Base-by-base conservation (phyloP, 2,797 vertebrate species). In the Alauda arvensis region DNA sequence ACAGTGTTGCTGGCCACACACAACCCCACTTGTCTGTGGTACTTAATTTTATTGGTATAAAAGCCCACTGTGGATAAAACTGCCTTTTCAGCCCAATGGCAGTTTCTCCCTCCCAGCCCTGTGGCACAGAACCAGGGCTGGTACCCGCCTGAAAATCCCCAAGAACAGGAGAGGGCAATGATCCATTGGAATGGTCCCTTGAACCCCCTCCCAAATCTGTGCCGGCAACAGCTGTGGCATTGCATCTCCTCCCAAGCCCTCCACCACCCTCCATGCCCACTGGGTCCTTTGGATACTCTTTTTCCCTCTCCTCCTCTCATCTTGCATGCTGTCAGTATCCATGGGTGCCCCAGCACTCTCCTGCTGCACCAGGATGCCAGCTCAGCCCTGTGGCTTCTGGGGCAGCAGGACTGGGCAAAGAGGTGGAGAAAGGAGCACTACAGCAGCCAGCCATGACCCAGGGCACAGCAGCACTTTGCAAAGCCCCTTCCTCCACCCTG, bases 31-130 rank as follows among this genome's bases (percentile, higher is more conserved):
- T 39, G 25, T 46, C 15, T 71, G 43, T 71, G 76, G 66, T 91
- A 84, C 17, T 79, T 77, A 21, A 65, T 82, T 94, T 95, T 95
- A 95, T 94, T 95, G 78, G 72, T 95, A 95, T 37, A 94, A 95
- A 94, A 95, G 94, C 90, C 88, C 81, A 88, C 82, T 80, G 74
- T 68, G 72, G 86, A 83, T 65, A 86, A 92, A 93, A 89, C 40
- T 39, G 79, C 89, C 49, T 87, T 77, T 83, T 90, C 85, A 90
- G 71, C 89, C 88, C 3, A 0, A 61, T 25, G 51, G 91, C 82
- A 75, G 67, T 51, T 84, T 91, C 84, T 88, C 71, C 66, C 21
- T 83, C 55, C 43, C 62, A 74, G 48, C 75, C 85, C 67, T 72
- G 70, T 83, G 68, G 75, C 51, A 53, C 26, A 72, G 75, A 66